Evolutionary conservation across 2,113 vertebrate species (phyloP).

Genomic region (Labeo rohita): DNA sequence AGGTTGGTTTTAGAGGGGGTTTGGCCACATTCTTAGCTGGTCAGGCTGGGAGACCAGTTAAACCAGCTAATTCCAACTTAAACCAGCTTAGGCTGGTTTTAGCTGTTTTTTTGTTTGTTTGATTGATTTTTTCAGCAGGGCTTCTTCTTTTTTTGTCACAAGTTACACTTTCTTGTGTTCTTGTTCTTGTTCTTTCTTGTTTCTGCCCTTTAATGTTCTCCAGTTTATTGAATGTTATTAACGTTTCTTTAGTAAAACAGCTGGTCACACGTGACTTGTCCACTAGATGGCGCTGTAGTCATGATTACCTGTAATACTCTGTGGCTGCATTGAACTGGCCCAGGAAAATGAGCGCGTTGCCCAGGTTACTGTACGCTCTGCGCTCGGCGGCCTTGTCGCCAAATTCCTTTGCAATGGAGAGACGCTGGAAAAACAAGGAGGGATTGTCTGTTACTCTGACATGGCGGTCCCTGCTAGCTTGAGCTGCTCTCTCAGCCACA

Average conservation of each 20-base stretch:
- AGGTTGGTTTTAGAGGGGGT: no score
- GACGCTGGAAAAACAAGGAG: constrained; percentile 77
- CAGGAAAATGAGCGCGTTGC: constrained; percentile 94
- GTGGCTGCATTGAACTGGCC: constrained; percentile 90
- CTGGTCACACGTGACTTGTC: background rate
- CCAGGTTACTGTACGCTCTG: constrained; percentile 95
- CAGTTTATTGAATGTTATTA: rapidly evolving
- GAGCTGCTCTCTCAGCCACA: background rate
- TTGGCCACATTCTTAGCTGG: no score
- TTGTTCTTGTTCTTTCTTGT: no score
- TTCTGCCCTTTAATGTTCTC: background rate
- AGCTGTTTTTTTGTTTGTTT: no score
- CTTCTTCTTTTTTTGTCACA: no score
- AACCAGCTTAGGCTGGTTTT: no score
- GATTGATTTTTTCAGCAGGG: no score
- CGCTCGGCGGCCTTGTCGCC: constrained; percentile 95
- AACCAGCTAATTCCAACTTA: no score
- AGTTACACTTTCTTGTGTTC: background rate
- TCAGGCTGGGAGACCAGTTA: no score
- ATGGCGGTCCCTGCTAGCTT: background rate
- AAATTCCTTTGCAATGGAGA: constrained; percentile 97
- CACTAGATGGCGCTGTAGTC: constrained; percentile 65
- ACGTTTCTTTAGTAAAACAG: background rate
- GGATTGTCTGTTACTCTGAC: background rate
- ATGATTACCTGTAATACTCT: constrained; percentile 90